These are phyloP conservation scores for Bufotes viridis DNA, from an alignment of 2,797 vertebrate genomes.

Conservation along the genomic window DNA sequence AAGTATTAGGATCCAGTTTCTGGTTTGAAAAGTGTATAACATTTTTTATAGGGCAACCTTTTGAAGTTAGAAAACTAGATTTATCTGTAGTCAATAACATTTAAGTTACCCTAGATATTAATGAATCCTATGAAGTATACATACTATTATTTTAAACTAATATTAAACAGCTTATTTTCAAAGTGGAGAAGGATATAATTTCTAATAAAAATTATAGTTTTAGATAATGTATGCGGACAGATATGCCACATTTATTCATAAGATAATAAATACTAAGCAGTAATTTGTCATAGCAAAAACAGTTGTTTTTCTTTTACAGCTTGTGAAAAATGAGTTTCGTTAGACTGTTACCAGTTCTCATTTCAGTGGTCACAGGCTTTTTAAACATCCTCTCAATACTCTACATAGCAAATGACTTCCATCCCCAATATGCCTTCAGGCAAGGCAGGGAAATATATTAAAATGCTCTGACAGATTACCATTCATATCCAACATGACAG, in stretches of 20 bases:
- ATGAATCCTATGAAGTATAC: no score
- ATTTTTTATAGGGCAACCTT: no score
- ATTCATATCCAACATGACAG: slow-evolving; percentile 60
- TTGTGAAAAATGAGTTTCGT: slow-evolving; percentile 44
- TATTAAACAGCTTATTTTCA: not conserved
- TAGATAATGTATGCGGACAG: not conserved
- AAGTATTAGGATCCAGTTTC: no score
- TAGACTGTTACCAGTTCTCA: slow-evolving; percentile 31
- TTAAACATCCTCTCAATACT: slow-evolving; percentile 29
- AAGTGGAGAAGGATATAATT: not conserved
- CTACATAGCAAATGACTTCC: slow-evolving; percentile 47
- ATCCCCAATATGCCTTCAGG: slow-evolving; percentile 40
- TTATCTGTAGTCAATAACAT: no score
- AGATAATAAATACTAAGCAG: not conserved
- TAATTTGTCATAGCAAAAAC: slow-evolving; percentile 4
- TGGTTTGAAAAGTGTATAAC: no score
- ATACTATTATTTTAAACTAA: not conserved
- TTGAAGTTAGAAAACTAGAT: no score
- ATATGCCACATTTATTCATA: not conserved
- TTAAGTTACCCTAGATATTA: no score
- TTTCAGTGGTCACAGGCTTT: slow-evolving; percentile 47
- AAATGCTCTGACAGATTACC: slow-evolving; percentile 53
- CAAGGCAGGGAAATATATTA: slow-evolving; percentile 50
- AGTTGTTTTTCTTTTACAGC: slow-evolving; percentile 25
- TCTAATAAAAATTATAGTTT: not conserved